Evolutionary conservation across 2,888 invertebrate species (phyloP).

Genomic region (Drosophila meridionalis): DNA sequence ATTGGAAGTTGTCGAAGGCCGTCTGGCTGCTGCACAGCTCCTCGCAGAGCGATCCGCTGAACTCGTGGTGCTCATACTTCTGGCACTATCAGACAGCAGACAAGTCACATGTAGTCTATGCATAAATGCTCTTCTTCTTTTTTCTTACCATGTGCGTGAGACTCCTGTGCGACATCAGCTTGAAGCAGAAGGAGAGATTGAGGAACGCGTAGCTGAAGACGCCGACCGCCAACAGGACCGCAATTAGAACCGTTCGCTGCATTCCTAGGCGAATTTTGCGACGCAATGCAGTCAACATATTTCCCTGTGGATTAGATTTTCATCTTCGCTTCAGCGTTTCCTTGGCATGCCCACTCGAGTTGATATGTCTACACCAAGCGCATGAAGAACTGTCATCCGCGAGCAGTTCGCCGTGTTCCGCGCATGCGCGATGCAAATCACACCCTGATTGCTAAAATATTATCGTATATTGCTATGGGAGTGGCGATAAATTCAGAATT

Average conservation of each 20-base stretch:
- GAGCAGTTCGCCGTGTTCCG: slow-evolving; percentile 29
- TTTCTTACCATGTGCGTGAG: slow-evolving; percentile 82
- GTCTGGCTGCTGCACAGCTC: slow-evolving; percentile 79
- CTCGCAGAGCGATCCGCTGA: slow-evolving; percentile 83
- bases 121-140: neutral
- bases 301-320: slow-evolving; percentile 34
- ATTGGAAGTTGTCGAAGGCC: slow-evolving; percentile 83
- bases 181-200: slow-evolving; percentile 83
- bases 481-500: slow-evolving; percentile 31
- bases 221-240: slow-evolving; percentile 74
- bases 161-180: slow-evolving; percentile 82
- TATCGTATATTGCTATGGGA: slow-evolving; percentile 19
- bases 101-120: neutral
- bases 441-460: slow-evolving; percentile 9
- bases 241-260: slow-evolving; percentile 79
- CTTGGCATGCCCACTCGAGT: slow-evolving; percentile 24
- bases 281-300: slow-evolving; percentile 82
- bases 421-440: slow-evolving; percentile 56
- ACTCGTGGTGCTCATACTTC: slow-evolving; percentile 80
- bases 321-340: slow-evolving; percentile 36
- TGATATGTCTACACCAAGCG: slow-evolving; percentile 39
- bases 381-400: slow-evolving; percentile 29
- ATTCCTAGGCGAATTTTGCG: slow-evolving; percentile 82
- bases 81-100: slow-evolving; percentile 70
- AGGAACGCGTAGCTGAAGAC: slow-evolving; percentile 82